Evolutionary conservation across 2,797 vertebrate genomes (phyloP), one percentile per base, ranked within the genome.

Genomic region (Gastrophryne carolinensis): DNA sequence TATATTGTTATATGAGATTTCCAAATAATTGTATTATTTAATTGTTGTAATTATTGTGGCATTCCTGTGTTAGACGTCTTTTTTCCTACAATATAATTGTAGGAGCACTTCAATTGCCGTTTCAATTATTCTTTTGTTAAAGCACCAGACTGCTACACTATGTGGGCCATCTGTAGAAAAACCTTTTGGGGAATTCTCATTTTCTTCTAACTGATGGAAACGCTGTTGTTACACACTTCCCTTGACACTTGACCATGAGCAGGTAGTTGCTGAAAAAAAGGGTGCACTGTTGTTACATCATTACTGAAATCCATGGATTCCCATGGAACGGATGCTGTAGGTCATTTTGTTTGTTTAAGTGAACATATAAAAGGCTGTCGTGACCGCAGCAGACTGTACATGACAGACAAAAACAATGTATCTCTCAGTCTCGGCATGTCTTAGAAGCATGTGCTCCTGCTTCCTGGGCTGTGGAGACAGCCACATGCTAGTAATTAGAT

Each of bases 401-500:
- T 44, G 23, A 15, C 24, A 60, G 15, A 44, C 15, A 9, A 29
- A 49, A 39, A 34, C 27, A 54, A 39, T 24, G 34, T 50, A 34
- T 23, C 39, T 44, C 54, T 58, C 9, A 34, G 29, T 30, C 34
- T 2, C 44, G 30, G 54, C 21, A 52, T 67, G 53, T 52, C 17
- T 21, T 30, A 13, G 26, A 69, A 47, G 62, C 15, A 47, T 56
- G 37, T 44, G 35, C 32, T 35, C 8, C 27, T 53, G 35, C 49
- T 57, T 54, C 21, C 34, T 53, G 37, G 34, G 26, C 47, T 50
- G 27, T 15, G n/a, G 56, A 56, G 56, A 44, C 66, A 72, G 35
- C 30, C 62, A 52, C 75, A 78, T 78, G 67, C 41, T 35, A 78
- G 75, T 53, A 66, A 78, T 78, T 78, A 78, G 68, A 66, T 78